Base-by-base conservation (phyloP, 2,113 vertebrate genomes). In the Elachura formosa region DNA sequence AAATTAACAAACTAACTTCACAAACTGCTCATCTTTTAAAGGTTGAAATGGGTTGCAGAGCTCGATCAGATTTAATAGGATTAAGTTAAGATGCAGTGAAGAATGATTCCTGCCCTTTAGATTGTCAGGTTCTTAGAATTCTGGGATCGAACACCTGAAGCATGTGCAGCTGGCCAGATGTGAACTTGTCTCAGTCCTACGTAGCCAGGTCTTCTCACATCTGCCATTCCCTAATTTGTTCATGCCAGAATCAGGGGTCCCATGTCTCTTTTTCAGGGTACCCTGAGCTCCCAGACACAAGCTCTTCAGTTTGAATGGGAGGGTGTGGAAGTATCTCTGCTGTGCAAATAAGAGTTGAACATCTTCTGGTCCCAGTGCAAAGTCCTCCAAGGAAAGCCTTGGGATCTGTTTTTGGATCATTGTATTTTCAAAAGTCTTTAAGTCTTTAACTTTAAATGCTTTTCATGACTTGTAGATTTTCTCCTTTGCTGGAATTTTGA, bases 81-180 rank as follows among this genome's bases (percentile, higher is more conserved):
- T 80, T 52, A 46, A 80, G 26, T 21, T 11, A 89, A 84, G 45
- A 69, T 51, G 22, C 11, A 67, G 21, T n/a, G 33, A 87, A 55
- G 36, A 81, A 59, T 4, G 3, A 56, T 89, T 80, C 21, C 13
- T 80, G 31, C 33, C n/a, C 15, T 73, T 46, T 78, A 62, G 31
- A 34, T 0, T 1, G 15, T 29, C 14, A 38, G 23, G 16, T 4
- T 45, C 1, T 4, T 11, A 34, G 19, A 17, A 84, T 13, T 24
- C 18, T 63, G 69, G 20, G 36, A 40, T 46, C 21, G 38, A 91
- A 58, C 5, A 29, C 9, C 15, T 10, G 29, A 54, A 54, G 55
- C 41, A 41, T 11, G 23, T 26, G 15, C 0, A 3, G 24, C 68
- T 58, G 24, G 25, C 18, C 33, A 58, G 41, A 33, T 33, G 24